phyloP scores from a whole-genome alignment of 2,888 invertebrate genomes.

The Scaptomyza cyrtandrae region DNA sequence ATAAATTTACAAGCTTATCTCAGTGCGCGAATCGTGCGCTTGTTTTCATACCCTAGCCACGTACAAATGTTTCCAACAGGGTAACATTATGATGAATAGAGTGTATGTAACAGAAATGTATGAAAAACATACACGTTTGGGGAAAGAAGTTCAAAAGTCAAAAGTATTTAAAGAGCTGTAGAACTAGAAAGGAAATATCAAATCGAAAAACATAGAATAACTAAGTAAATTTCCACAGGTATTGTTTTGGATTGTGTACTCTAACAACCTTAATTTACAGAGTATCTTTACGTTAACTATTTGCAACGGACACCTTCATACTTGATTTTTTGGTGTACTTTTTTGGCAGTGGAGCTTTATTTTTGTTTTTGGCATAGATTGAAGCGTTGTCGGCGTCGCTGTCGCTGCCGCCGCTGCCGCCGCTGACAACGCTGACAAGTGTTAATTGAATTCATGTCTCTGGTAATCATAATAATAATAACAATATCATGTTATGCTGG shows the following conservation, averaged over 20 bases:
- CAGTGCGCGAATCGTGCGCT: slow-evolving; percentile 68
- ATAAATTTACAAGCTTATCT: slow-evolving; percentile 74
- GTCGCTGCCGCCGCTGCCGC: slow-evolving; percentile 43
- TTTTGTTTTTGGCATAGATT: slow-evolving; percentile 58
- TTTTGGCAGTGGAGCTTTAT: slow-evolving; percentile 18
- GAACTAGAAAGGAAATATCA: too few relatives aligned
- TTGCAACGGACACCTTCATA: neutral
- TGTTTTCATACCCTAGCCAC: slow-evolving; percentile 52
- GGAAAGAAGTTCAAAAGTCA: neutral
- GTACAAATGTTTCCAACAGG: neutral
- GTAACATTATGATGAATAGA: neutral
- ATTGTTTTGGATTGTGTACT: too few relatives aligned
- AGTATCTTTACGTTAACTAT: slow-evolving; percentile 25
- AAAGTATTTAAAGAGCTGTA: too few relatives aligned
- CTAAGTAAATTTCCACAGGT: neutral
- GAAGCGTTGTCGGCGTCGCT: slow-evolving; percentile 49
- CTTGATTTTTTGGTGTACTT: slow-evolving; percentile 16
- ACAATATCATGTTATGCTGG: slow-evolving; percentile 77
- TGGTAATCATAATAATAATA: slow-evolving; percentile 84
- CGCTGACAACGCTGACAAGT: slow-evolving; percentile 82
- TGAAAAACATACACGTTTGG: neutral
- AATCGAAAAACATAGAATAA: too few relatives aligned
- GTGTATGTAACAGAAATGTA: neutral
- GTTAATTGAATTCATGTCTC: slow-evolving; percentile 84
- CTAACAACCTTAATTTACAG: neutral